phyloP scores from a whole-genome alignment of 2,113 vertebrate species.

The Tautogolabrus adspersus region DNA sequence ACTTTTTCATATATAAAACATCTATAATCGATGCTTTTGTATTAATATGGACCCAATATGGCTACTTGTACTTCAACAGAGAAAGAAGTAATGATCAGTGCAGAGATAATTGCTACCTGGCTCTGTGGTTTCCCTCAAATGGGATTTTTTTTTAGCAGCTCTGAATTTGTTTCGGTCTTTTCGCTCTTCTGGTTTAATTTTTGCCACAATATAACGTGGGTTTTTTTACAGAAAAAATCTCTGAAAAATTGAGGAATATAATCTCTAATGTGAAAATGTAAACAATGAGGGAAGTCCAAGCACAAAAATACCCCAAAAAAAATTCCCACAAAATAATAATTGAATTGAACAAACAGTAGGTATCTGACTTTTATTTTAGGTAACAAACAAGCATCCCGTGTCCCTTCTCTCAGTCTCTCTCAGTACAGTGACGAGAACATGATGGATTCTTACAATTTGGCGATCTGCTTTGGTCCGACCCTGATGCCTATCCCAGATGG shows the following conservation, averaged over 20 bases:
- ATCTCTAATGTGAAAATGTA: background rate
- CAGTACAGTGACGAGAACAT: conserved; percentile 98
- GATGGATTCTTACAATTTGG: conserved; percentile 98
- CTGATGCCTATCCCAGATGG: conserved; percentile 96
- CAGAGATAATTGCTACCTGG: too few relatives aligned
- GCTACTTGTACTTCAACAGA: background rate
- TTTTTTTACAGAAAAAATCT: too few relatives aligned
- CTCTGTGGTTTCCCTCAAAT: too few relatives aligned
- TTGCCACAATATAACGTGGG: too few relatives aligned
- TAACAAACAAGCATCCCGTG: background rate
- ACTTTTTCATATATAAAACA: background rate
- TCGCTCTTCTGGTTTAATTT: too few relatives aligned
- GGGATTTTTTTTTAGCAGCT: too few relatives aligned
- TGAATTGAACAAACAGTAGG: background rate
- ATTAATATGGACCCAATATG: background rate
- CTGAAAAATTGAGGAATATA: too few relatives aligned
- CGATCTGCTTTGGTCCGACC: conserved; percentile 97
- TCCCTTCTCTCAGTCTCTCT: conserved; percentile 85
- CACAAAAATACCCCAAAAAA: background rate
- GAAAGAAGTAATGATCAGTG: background rate
- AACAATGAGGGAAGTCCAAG: background rate
- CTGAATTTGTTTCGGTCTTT: too few relatives aligned
- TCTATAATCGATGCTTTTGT: background rate
- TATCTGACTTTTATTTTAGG: background rate
- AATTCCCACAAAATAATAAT: background rate